Evolutionary conservation across 2,888 invertebrate genomes (phyloP).

Genomic region (Metalampra italica): DNA sequence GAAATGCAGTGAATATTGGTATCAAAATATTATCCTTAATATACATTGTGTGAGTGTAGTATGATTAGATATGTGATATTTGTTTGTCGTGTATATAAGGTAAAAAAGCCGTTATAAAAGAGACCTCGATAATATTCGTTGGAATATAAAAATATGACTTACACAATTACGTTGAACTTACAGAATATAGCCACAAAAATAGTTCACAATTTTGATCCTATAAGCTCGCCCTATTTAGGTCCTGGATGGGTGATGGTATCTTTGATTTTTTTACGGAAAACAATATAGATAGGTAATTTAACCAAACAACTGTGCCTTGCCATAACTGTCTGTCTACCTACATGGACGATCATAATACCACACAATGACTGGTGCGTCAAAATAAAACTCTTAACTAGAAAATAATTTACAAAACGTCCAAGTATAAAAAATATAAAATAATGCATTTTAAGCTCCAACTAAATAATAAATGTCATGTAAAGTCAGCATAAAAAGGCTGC

Average conservation of each 20-base stretch:
- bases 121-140: slow-evolving; percentile 40
- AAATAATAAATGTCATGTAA: slow-evolving; percentile 50
- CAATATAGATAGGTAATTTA: too few relatives aligned
- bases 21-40: slow-evolving; percentile 74
- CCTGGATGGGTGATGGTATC: not conserved
- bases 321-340: too few relatives aligned
- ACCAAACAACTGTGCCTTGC: not conserved
- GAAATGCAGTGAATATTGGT: slow-evolving; percentile 72
- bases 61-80: slow-evolving; percentile 74
- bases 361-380: slow-evolving; percentile 48
- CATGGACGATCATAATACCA: slow-evolving; percentile 30
- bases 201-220: slow-evolving; percentile 34
- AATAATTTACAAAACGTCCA: slow-evolving; percentile 70
- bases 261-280: too few relatives aligned
- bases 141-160: slow-evolving; percentile 69
- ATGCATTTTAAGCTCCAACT: slow-evolving; percentile 49
- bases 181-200: slow-evolving; percentile 51
- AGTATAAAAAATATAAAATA: slow-evolving; percentile 72
- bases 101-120: slow-evolving; percentile 52
- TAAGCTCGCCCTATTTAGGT: slow-evolving; percentile 39
- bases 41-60: slow-evolving; percentile 60
- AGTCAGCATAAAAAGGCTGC: slow-evolving; percentile 59
- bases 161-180: slow-evolving; percentile 42
- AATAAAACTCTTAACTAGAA: slow-evolving; percentile 55
- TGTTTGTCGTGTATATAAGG: slow-evolving; percentile 38